These are phyloP conservation scores for Thecophora atra DNA, from an alignment of 2,888 invertebrate genomes.

Conservation along the genomic window DNA sequence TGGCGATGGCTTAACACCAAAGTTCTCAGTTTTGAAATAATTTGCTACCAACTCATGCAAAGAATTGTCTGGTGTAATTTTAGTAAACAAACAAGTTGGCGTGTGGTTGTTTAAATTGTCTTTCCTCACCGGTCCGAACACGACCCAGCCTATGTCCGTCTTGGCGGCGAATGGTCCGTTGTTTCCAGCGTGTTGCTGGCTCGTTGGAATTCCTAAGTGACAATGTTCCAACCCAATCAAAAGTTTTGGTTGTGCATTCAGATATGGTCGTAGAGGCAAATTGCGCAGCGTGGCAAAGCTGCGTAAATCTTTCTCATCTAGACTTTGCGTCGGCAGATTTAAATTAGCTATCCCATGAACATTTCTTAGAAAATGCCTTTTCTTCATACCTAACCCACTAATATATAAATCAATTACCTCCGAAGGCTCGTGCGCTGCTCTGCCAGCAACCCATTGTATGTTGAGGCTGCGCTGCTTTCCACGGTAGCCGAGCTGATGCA, in stretches of 20 bases:
- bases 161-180: slow-evolving; percentile 31
- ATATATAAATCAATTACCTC: slow-evolving; percentile 21
- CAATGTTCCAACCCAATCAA: slow-evolving; percentile 41
- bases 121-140: slow-evolving; percentile 26
- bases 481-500: not conserved
- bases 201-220: slow-evolving; percentile 33
- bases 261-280: slow-evolving; percentile 27
- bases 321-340: slow-evolving; percentile 36
- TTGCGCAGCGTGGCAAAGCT: not conserved
- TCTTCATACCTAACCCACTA: slow-evolving; percentile 16
- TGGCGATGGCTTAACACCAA: too few species aligned
- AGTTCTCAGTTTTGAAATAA: too few species aligned
- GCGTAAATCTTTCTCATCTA: slow-evolving; percentile 2
- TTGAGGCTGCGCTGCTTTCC: slow-evolving; percentile 1
- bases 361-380: slow-evolving; percentile 30
- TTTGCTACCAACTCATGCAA: too few species aligned
- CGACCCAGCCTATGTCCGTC: slow-evolving; percentile 33
- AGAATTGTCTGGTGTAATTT: too few species aligned
- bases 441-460: not conserved
- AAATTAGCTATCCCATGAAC: slow-evolving; percentile 36
- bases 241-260: slow-evolving; percentile 31
- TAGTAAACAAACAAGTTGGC: too few species aligned
- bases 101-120: too few species aligned
- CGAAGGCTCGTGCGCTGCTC: slow-evolving; percentile 29
- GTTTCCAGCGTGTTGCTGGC: not conserved